Evolutionary conservation across 2,888 invertebrate species (phyloP).

Genomic region (Aethes cnicana): DNA sequence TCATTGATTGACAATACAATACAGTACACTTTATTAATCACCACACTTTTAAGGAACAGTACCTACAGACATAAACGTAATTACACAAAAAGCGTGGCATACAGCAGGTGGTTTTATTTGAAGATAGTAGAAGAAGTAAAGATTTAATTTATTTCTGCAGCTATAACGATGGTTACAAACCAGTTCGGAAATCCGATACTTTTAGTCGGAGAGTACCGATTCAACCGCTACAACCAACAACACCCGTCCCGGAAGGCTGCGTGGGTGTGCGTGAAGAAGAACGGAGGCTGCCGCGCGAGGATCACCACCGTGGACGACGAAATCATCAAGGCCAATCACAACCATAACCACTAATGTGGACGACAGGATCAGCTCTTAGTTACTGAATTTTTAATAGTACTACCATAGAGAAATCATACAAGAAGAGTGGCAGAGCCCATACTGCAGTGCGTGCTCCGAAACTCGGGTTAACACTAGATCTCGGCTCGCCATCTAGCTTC

Average conservation of each 20-base stretch:
- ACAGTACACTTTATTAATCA: too few species aligned
- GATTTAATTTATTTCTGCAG: background rate
- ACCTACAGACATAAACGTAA: too few species aligned
- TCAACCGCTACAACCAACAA: constrained; percentile 3
- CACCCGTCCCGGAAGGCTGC: background rate
- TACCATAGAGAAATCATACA: background rate
- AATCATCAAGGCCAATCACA: constrained; percentile 28
- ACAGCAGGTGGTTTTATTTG: too few species aligned
- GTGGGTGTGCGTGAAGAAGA: constrained; percentile 36
- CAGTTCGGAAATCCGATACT: constrained; percentile 6
- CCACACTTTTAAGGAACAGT: too few species aligned
- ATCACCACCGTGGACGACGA: constrained; percentile 36
- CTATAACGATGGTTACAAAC: background rate
- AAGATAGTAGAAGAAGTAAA: too few species aligned
- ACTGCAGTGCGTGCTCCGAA: too few species aligned
- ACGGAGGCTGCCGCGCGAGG: constrained; percentile 44
- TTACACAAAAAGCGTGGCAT: too few species aligned
- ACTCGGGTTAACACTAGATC: too few species aligned
- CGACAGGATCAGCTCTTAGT: background rate
- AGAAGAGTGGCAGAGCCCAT: too few species aligned
- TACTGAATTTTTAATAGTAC: background rate
- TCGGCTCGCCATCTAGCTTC: too few species aligned
- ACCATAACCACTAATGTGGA: constrained; percentile 22
- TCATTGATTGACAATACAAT: too few species aligned
- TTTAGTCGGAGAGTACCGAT: constrained; percentile 2